Conservation (phyloP, 2,113 vertebrate species). For the Hemichromis elongatus region DNA sequence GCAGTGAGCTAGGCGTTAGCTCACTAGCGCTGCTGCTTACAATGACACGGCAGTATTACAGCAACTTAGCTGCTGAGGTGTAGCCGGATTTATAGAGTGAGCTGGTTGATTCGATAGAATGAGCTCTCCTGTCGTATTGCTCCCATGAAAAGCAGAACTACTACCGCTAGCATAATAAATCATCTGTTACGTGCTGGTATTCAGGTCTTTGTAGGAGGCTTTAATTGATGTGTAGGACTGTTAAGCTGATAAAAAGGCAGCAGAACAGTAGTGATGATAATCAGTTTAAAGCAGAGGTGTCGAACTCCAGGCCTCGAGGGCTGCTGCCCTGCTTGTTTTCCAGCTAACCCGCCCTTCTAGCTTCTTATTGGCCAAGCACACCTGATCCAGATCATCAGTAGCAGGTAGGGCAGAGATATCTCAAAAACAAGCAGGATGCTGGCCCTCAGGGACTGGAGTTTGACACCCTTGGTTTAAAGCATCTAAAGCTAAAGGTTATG, state of each 20-base stretch:
- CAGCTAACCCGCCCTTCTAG: too few relatives aligned
- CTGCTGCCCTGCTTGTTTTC: too few relatives aligned
- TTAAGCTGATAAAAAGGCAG: not conserved
- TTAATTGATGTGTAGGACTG: not conserved
- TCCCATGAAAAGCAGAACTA: not conserved
- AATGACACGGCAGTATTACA: slow-evolving; percentile 64
- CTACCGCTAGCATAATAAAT: not conserved
- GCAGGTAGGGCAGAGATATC: too few relatives aligned
- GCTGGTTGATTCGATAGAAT: not conserved
- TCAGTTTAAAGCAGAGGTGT: not conserved
- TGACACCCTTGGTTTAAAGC: too few relatives aligned
- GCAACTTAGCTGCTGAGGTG: not conserved
- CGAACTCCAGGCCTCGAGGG: too few relatives aligned
- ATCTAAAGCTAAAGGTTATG: not conserved
- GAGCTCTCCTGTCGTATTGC: not conserved
- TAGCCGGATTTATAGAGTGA: not conserved
- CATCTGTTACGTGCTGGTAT: not conserved
- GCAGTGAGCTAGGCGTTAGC: slow-evolving; percentile 5
- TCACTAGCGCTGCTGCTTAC: slow-evolving; percentile 27
- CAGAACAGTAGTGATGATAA: not conserved
- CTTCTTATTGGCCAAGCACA: too few relatives aligned
- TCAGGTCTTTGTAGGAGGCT: not conserved
- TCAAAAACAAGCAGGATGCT: too few relatives aligned
- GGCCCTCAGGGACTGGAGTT: too few relatives aligned
- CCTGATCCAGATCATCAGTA: too few relatives aligned